Conservation (phyloP, 2,888 invertebrate species). For the Itoplectis maculator region DNA sequence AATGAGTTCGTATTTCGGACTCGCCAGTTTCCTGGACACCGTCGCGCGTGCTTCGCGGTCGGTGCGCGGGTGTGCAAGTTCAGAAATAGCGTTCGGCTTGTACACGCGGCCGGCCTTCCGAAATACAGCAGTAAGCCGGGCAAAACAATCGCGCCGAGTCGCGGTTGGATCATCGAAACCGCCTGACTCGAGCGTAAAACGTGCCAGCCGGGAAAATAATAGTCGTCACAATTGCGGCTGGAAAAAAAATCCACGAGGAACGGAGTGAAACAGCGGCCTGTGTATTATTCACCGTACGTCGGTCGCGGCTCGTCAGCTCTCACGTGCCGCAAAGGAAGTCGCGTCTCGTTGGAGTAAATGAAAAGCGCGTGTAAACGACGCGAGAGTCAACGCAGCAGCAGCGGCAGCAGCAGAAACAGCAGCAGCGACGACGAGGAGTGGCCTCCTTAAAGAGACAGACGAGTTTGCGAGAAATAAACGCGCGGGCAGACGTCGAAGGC, state of each 20-base stretch:
- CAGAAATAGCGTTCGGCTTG: conserved; percentile 60
- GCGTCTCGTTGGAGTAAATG: conserved; percentile 36
- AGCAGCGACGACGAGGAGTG: conserved; percentile 59
- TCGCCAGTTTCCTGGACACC: conserved; percentile 11
- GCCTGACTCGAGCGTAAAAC: background rate
- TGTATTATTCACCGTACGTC: background rate
- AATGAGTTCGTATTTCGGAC: too few relatives aligned
- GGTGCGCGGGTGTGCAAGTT: conserved; percentile 52
- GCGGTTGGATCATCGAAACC: conserved; percentile 23
- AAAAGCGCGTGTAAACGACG: conserved; percentile 50
- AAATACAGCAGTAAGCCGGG: conserved; percentile 59
- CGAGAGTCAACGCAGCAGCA: conserved; percentile 10
- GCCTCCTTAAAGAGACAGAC: conserved; percentile 62
- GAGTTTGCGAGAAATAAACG: conserved; percentile 57
- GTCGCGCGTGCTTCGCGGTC: background rate
- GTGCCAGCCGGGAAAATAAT: background rate
- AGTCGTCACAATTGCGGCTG: background rate
- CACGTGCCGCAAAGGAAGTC: conserved; percentile 24
- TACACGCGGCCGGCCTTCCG: conserved; percentile 40
- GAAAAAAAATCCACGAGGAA: too few relatives aligned
- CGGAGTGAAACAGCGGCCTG: too few relatives aligned
- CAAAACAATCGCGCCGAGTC: conserved; percentile 58
- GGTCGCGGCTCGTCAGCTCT: conserved; percentile 6
- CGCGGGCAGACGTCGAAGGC: conserved; percentile 27
- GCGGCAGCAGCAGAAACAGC: background rate